Evolutionary conservation across 1,140 invertebrate genomes (phyloP).

Genomic region (Berghia stephanieae): DNA sequence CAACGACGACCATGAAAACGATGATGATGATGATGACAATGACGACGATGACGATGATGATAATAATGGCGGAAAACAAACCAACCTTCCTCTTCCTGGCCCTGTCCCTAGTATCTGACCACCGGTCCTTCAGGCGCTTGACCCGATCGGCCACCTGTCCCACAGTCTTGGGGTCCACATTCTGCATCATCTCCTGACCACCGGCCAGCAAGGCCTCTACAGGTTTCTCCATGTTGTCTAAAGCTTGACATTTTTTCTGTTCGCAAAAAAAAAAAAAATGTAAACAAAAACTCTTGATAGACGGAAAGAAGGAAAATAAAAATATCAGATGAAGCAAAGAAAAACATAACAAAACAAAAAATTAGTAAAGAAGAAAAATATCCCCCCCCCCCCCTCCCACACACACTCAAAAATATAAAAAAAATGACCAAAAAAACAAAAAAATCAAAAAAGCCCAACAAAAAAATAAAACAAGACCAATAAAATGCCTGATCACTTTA

Average conservation of each 20-base stretch:
- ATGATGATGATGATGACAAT: not conserved
- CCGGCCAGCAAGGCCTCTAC: constrained; percentile 90
- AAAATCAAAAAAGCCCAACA: not conserved
- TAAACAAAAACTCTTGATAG: not conserved
- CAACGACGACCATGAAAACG: not conserved
- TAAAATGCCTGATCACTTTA: no score
- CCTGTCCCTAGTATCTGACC: constrained; percentile 87
- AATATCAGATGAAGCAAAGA: not conserved
- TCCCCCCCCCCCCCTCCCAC: not conserved
- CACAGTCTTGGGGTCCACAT: constrained; percentile 79
- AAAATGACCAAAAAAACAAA: not conserved
- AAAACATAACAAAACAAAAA: not conserved
- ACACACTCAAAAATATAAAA: not conserved
- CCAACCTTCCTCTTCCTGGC: constrained; percentile 80
- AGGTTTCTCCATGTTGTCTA: constrained; percentile 89
- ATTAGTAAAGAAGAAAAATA: not conserved
- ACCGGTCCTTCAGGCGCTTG: constrained; percentile 87
- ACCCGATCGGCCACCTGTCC: constrained; percentile 87
- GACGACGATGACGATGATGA: not conserved
- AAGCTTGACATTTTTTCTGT: constrained; percentile 86
- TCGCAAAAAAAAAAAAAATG: constrained; percentile 1
- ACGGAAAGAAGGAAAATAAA: not conserved
- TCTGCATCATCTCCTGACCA: constrained; percentile 89
- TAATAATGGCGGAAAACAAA: not conserved
- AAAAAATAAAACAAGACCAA: no score